Evolutionary conservation across 1,140 invertebrate genomes (phyloP).

Genomic region (Cotesia vestalis): DNA sequence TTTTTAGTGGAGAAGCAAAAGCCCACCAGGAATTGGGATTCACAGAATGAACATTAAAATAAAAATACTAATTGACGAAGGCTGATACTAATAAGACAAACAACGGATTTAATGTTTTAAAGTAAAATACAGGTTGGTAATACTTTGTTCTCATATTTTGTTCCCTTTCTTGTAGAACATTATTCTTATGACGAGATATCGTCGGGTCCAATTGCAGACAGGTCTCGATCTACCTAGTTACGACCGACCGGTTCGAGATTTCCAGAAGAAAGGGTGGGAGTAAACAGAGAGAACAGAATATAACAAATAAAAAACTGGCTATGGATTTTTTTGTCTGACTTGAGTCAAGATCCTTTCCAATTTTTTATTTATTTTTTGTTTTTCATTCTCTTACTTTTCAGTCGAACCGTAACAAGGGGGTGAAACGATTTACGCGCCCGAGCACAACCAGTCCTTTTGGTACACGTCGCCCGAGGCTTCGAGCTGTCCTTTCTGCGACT

Average conservation of each 20-base stretch:
- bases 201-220: slow-evolving; percentile 17
- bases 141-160: slow-evolving; percentile 31
- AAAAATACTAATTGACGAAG: slow-evolving; percentile 65
- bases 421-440: slow-evolving; percentile 33
- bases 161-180: slow-evolving; percentile 33
- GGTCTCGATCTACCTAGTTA: slow-evolving; percentile 42
- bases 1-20: background rate
- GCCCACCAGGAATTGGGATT: slow-evolving; percentile 44
- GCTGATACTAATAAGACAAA: slow-evolving; percentile 67
- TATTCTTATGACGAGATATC: slow-evolving; percentile 24
- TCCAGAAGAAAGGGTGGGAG: slow-evolving; percentile 47
- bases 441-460: slow-evolving; percentile 30
- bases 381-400: slow-evolving; percentile 24
- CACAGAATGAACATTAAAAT: slow-evolving; percentile 65
- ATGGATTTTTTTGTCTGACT: slow-evolving; percentile 47
- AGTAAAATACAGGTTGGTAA: slow-evolving; percentile 62
- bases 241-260: slow-evolving; percentile 60
- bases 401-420: slow-evolving; percentile 33
- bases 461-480: slow-evolving; percentile 11
- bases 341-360: slow-evolving; percentile 27
- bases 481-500: slow-evolving; percentile 33
- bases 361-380: slow-evolving; percentile 37
- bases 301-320: slow-evolving; percentile 21
- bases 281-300: background rate
- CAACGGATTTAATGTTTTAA: slow-evolving; percentile 64